Evolutionary conservation across 2,113 vertebrate genomes (phyloP).

Genomic region (Odobenus rosmarus): DNA sequence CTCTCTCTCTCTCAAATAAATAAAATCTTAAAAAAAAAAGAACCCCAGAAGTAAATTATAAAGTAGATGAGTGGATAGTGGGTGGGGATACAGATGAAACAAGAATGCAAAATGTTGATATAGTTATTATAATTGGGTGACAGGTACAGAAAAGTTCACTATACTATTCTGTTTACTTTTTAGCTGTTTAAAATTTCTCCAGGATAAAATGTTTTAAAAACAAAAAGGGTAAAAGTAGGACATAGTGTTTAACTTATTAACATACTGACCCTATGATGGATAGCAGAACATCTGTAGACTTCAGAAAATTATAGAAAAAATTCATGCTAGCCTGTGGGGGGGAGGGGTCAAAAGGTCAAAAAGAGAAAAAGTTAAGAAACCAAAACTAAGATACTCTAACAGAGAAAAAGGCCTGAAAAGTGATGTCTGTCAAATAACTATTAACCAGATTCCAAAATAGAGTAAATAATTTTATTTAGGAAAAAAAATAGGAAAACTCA

Average conservation of each 20-base stretch:
- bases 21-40: neutral
- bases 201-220: slow-evolving; percentile 9
- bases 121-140: neutral
- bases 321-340: neutral
- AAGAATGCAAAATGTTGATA: slow-evolving; percentile 23
- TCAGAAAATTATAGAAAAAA: neutral
- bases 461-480: slow-evolving; percentile 31
- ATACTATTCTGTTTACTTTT: neutral
- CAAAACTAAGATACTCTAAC: neutral
- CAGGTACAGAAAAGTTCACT: neutral
- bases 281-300: neutral
- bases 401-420: neutral
- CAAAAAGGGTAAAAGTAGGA: neutral
- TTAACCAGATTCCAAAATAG: slow-evolving; percentile 26
- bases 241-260: neutral
- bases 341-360: neutral
- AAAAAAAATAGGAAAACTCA: neutral
- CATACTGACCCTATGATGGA: neutral
- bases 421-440: slow-evolving; percentile 9
- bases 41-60: neutral
- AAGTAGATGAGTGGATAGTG: neutral
- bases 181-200: neutral
- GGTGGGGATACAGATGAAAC: neutral
- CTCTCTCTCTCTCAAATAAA: neutral
- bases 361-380: neutral